Evolutionary conservation across 2,888 invertebrate species (phyloP).

Genomic region (Hyalella azteca): DNA sequence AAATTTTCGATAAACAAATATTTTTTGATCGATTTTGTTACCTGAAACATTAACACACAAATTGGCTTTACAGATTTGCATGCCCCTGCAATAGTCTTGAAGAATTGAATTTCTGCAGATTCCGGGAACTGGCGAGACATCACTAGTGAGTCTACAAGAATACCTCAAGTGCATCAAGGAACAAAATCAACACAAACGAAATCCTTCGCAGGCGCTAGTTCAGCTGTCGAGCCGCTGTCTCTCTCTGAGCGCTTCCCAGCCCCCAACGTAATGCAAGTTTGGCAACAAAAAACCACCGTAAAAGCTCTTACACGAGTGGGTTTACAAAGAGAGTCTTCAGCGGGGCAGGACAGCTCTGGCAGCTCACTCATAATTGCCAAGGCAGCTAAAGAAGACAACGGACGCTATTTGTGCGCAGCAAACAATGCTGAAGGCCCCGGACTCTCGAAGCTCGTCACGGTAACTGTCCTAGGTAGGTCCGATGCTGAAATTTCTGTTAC

Average conservation of each 20-base stretch:
- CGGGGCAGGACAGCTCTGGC: slow-evolving; percentile 70
- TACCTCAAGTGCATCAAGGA: not conserved
- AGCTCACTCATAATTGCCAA: slow-evolving; percentile 88
- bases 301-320: not conserved
- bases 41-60: too few relatives aligned
- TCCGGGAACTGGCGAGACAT: not conserved
- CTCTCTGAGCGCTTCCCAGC: not conserved
- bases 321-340: not conserved
- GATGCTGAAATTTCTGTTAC: too few relatives aligned
- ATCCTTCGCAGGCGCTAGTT: not conserved
- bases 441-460: slow-evolving; percentile 88
- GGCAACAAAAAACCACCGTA: not conserved
- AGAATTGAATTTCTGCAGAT: not conserved
- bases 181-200: not conserved
- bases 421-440: slow-evolving; percentile 95
- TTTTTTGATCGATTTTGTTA: too few relatives aligned
- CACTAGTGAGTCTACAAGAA: not conserved
- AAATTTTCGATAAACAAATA: too few relatives aligned
- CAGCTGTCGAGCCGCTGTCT: not conserved
- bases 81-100: too few relatives aligned
- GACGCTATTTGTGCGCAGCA: slow-evolving; percentile 93
- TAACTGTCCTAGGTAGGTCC: slow-evolving; percentile 85
- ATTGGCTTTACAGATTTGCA: too few relatives aligned
- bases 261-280: not conserved
- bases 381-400: slow-evolving; percentile 91